These are phyloP conservation scores for Acanthurus lineatus DNA, from an alignment of 2,797 vertebrate species.

Conservation along the genomic window DNA sequence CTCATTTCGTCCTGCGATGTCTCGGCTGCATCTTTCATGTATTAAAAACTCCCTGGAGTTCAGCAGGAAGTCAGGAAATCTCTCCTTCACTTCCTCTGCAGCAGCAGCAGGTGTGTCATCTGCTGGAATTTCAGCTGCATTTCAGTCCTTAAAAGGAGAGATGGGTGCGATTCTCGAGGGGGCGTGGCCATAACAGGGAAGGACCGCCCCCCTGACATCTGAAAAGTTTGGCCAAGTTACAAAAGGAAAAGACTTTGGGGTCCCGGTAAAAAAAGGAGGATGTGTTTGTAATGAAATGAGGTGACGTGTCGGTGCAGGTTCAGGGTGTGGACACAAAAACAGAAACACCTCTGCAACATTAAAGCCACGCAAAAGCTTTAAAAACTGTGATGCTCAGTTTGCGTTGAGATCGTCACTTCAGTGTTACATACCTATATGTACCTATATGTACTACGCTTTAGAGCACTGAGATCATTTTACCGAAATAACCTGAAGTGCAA, in stretches of 20 bases:
- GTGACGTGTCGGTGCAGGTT: slow-evolving; percentile 34
- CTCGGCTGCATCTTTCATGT: neutral
- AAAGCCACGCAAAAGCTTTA: neutral
- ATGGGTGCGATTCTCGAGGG: slow-evolving; percentile 7
- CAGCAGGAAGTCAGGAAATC: neutral
- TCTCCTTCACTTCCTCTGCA: neutral
- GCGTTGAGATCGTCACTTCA: neutral
- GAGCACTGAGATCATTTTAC: no score
- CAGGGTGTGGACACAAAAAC: slow-evolving; percentile 37
- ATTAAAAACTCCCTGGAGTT: neutral
- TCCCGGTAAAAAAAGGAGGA: neutral
- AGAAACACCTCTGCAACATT: slow-evolving; percentile 4
- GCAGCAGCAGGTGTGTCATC: slow-evolving; percentile 31
- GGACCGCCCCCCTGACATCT: neutral
- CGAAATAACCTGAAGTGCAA: no score
- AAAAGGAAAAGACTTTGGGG: neutral
- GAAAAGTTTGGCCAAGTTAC: neutral
- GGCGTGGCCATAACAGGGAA: neutral
- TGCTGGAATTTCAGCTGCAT: slow-evolving; percentile 15
- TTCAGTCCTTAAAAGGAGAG: slow-evolving; percentile 59
- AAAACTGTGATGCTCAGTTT: neutral
- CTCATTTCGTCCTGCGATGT: neutral
- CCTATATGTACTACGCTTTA: neutral
- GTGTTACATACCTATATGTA: neutral
- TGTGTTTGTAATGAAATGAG: accelerated